A percentile compares a stretch with the other conserved stretches of the same genome.
Conservation (phyloP, 2,113 vertebrate genomes). For the Daubentonia madagascariensis region DNA sequence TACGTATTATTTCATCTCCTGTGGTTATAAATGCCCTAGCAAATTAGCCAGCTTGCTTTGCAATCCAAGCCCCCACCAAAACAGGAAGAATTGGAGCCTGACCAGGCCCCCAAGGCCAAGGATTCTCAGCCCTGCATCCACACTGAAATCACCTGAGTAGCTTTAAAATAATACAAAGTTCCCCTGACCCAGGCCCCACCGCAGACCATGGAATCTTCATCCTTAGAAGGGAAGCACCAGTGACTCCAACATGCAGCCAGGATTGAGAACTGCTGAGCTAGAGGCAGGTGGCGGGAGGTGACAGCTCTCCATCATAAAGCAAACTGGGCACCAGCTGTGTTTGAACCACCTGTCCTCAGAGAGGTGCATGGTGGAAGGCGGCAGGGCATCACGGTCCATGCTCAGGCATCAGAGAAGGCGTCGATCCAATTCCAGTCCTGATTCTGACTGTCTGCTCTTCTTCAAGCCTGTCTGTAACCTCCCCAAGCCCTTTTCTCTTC, state of each 20-base stretch:
- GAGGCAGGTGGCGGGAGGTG: rapidly evolving
- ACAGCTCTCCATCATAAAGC: background rate
- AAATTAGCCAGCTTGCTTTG: background rate
- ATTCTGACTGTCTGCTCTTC: background rate
- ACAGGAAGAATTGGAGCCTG: background rate
- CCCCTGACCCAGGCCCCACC: background rate
- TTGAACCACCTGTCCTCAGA: background rate
- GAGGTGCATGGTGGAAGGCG: background rate
- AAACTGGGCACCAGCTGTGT: background rate
- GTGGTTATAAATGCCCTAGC: background rate
- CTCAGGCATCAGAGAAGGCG: rapidly evolving
- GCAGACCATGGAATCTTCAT: rapidly evolving
- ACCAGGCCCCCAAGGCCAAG: rapidly evolving
- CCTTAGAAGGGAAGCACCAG: background rate
- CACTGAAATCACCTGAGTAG: background rate
- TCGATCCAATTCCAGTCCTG: background rate
- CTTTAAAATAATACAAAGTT: background rate
- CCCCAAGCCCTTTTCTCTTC: background rate
- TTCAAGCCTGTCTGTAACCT: background rate
- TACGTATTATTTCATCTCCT: background rate
- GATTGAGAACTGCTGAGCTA: background rate
- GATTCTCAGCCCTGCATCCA: background rate
- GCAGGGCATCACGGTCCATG: rapidly evolving
- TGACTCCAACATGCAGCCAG: rapidly evolving
- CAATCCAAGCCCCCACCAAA: background rate